phyloP scores from a whole-genome alignment of 2,888 invertebrate species.

The Megamerina dolium region DNA sequence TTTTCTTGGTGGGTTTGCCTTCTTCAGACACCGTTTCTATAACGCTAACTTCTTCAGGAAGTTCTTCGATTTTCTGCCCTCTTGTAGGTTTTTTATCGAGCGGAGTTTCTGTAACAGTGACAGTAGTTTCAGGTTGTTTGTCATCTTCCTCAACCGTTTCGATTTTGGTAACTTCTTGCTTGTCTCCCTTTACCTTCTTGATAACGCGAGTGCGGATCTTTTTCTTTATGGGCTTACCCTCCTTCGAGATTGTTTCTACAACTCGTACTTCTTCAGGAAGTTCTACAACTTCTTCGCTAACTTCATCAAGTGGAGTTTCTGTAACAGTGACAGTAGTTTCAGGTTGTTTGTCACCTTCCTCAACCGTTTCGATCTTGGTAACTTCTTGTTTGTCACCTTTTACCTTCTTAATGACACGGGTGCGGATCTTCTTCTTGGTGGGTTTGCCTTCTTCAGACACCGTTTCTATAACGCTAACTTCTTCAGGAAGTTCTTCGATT shows the following conservation, averaged over 20 bases:
- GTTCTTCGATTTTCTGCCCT: slow-evolving; percentile 19
- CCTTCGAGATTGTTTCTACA: no score
- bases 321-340: slow-evolving; percentile 24
- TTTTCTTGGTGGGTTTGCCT: slow-evolving; percentile 34
- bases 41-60: slow-evolving; percentile 25
- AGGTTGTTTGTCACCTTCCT: slow-evolving; percentile 23
- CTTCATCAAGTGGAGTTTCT: slow-evolving; percentile 21
- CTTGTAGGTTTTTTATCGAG: slow-evolving; percentile 20
- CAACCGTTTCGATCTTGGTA: slow-evolving; percentile 24
- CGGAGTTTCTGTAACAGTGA: slow-evolving; percentile 27
- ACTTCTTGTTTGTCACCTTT: slow-evolving; percentile 26
- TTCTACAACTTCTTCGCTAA: slow-evolving; percentile 17
- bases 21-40: slow-evolving; percentile 29
- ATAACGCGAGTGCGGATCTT: slow-evolving; percentile 23
- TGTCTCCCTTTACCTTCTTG: slow-evolving; percentile 20
- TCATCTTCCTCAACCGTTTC: slow-evolving; percentile 43
- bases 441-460: slow-evolving; percentile 35
- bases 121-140: slow-evolving; percentile 37
- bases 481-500: slow-evolving; percentile 19
- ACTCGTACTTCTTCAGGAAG: slow-evolving; percentile 21
- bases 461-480: slow-evolving; percentile 32
- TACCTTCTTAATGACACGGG: slow-evolving; percentile 23
- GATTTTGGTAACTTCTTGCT: slow-evolving; percentile 35
- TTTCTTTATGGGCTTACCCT: slow-evolving; percentile 22
- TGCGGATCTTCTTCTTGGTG: slow-evolving; percentile 22